A percentile compares a stretch with the other conserved stretches of the same genome.
Evolutionary conservation across 2,113 vertebrate species (phyloP).

Genomic region (Hiodon tergisus): DNA sequence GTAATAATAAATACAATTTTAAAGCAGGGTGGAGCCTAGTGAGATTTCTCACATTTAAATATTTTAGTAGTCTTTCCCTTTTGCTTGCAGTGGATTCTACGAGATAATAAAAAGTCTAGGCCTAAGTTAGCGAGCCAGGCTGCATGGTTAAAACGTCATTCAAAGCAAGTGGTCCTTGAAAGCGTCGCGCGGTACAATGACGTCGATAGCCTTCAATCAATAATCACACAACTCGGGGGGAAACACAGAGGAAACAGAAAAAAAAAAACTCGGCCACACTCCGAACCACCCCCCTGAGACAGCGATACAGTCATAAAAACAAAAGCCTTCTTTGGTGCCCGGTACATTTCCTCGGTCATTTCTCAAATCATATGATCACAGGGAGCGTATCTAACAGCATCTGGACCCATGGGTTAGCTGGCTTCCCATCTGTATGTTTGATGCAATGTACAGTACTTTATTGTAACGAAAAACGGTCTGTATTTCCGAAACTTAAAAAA

Average conservation of each 20-base stretch:
- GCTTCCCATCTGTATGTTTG: too few species aligned
- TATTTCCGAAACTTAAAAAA: too few species aligned
- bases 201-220: slow-evolving; percentile 29
- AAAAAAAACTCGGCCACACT: slow-evolving; percentile 55
- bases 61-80: slow-evolving; percentile 38
- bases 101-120: slow-evolving; percentile 67
- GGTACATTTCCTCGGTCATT: too few species aligned
- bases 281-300: slow-evolving; percentile 61
- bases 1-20: slow-evolving; percentile 36
- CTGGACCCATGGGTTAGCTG: too few species aligned
- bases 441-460: too few species aligned
- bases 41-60: slow-evolving; percentile 53
- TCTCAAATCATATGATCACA: too few species aligned
- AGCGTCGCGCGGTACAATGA: slow-evolving; percentile 72
- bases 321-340: slow-evolving; percentile 65
- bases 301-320: slow-evolving; percentile 63
- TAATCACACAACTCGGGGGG: slow-evolving; percentile 56
- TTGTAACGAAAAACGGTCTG: too few species aligned
- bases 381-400: too few species aligned
- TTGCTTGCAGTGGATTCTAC: slow-evolving; percentile 48
- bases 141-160: slow-evolving; percentile 77
- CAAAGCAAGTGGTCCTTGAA: slow-evolving; percentile 59
- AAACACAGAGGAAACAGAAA: slow-evolving; percentile 47
- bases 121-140: slow-evolving; percentile 73
- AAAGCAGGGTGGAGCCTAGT: slow-evolving; percentile 61